Evolutionary conservation across 2,113 vertebrate genomes (phyloP).

Genomic region (Arothron firmamentum): DNA sequence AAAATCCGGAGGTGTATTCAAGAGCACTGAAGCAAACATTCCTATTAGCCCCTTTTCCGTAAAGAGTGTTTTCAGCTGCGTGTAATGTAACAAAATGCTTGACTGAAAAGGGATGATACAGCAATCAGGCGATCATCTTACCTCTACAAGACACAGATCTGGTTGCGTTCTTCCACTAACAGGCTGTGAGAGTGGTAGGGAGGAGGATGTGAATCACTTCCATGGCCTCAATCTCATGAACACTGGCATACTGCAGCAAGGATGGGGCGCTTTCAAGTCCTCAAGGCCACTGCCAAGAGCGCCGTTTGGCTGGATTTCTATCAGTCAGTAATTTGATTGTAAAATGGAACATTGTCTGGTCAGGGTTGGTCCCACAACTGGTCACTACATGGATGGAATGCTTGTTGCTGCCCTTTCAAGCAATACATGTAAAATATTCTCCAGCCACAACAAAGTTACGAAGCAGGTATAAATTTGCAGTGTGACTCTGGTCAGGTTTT

Average conservation of each 20-base stretch:
- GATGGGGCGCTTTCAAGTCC: constrained; percentile 4
- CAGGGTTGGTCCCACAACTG: not conserved
- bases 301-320: constrained; percentile 24
- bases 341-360: not conserved
- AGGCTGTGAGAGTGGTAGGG: not conserved
- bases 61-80: not conserved
- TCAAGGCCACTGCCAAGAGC: constrained; percentile 16
- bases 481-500: not conserved
- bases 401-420: too few species aligned
- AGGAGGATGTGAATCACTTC: constrained; percentile 12
- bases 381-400: not conserved
- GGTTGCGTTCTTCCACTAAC: constrained; percentile 3
- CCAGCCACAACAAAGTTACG: too few species aligned
- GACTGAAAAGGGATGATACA: constrained; percentile 10
- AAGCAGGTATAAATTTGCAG: not conserved
- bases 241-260: constrained; percentile 16
- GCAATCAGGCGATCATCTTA: not conserved
- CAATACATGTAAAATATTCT: too few species aligned
- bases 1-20: constrained; percentile 11
- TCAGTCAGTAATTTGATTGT: constrained; percentile 26
- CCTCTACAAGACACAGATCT: constrained; percentile 9
- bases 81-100: constrained; percentile 1
- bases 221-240: constrained; percentile 35
- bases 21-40: constrained; percentile 12
- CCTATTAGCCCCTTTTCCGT: constrained; percentile 3